phyloP scores from a whole-genome alignment of 2,113 vertebrate species.

The Ariopsis seemanni region DNA sequence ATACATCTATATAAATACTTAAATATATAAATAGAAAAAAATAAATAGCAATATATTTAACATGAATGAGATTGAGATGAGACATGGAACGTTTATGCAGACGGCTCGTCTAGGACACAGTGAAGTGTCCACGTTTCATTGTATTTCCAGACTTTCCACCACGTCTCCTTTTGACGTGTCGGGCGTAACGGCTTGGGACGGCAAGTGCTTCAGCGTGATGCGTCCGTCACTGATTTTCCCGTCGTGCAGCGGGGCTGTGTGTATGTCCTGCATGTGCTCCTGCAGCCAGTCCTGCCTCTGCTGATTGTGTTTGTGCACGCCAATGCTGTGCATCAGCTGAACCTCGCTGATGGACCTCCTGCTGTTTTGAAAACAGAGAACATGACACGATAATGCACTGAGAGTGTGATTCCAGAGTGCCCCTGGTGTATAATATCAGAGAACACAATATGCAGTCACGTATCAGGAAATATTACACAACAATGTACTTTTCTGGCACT shows the following conservation, averaged over 20 bases:
- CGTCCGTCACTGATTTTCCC: conserved; percentile 47
- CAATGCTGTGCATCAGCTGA: conserved; percentile 88
- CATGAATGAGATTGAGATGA: background rate
- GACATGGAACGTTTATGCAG: background rate
- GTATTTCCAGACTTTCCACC: conserved; percentile 48
- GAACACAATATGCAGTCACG: background rate
- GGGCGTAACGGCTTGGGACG: background rate
- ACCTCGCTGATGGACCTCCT: conserved; percentile 89
- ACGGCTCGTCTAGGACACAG: background rate
- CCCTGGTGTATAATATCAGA: background rate
- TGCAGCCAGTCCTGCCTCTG: conserved; percentile 88
- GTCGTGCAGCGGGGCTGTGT: conserved; percentile 67
- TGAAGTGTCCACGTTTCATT: background rate
- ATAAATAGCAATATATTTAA: conserved; percentile 23
- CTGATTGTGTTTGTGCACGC: conserved; percentile 76
- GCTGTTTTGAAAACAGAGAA: conserved; percentile 62
- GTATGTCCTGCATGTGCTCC: conserved; percentile 79
- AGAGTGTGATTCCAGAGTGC: background rate
- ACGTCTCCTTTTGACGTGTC: conserved; percentile 60
- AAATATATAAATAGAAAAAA: conserved; percentile 33
- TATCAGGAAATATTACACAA: conserved; percentile 9
- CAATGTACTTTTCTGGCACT: background rate
- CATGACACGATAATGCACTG: background rate
- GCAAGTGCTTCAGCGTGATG: conserved; percentile 12
- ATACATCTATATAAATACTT: conserved; percentile 19